phyloP scores from a whole-genome alignment of 2,888 invertebrate genomes.

The Drepana falcataria region DNA sequence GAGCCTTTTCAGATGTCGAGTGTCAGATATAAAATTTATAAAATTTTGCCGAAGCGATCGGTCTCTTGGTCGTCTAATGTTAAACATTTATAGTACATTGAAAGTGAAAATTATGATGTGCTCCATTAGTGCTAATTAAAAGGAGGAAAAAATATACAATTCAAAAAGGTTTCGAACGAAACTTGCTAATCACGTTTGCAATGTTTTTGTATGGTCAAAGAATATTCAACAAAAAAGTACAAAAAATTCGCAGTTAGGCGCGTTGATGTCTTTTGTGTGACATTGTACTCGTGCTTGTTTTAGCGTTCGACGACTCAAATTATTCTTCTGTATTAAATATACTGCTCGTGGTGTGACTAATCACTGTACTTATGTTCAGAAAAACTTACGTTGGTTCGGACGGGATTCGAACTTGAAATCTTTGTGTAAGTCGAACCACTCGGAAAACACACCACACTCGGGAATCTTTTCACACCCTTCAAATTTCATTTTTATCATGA shows the following conservation, averaged over 20 bases:
- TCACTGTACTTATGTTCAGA: no score
- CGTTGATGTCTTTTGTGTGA: slow-evolving; percentile 15
- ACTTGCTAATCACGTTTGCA: neutral
- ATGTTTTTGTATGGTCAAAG: neutral
- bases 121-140: neutral
- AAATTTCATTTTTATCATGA: no score
- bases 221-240: neutral
- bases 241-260: slow-evolving; percentile 3
- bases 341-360: no score
- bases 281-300: slow-evolving; percentile 4
- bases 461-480: no score
- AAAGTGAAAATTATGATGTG: neutral
- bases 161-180: neutral
- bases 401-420: no score
- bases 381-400: no score
- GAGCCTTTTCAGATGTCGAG: no score
- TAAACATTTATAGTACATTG: neutral
- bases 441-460: no score
- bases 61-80: neutral
- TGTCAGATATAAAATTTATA: no score
- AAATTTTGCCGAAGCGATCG: neutral
- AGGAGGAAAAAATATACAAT: neutral
- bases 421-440: no score
- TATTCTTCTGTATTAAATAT: no score
- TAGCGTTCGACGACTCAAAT: neutral